Conservation (phyloP, 2,113 vertebrate genomes). For the Numenius arquata region DNA sequence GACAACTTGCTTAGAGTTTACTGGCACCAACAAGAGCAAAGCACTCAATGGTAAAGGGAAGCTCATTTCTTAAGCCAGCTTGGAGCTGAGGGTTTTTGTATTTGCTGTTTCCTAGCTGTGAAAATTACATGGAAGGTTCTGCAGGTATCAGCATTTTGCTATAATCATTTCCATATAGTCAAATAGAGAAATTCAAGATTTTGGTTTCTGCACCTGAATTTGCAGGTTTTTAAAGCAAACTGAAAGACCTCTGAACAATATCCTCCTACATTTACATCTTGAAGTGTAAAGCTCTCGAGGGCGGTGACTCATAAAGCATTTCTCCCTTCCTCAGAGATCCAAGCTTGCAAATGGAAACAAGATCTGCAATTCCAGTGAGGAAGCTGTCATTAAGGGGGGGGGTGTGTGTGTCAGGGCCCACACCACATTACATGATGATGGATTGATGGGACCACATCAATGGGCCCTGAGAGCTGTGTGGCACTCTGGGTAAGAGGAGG, state of each 20-base stretch:
- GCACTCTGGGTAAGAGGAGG: background rate
- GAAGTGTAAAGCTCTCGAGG: conserved; percentile 45
- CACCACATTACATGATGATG: background rate
- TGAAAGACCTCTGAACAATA: conserved; percentile 37
- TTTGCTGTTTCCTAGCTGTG: conserved; percentile 59
- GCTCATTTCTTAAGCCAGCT: conserved; percentile 32
- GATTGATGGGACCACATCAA: conserved; percentile 50
- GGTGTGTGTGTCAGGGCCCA: background rate
- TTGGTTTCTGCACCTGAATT: conserved; percentile 39
- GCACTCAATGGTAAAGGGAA: conserved; percentile 47
- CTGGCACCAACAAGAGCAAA: conserved; percentile 57
- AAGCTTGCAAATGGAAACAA: conserved; percentile 48
- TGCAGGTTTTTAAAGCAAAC: conserved; percentile 44
- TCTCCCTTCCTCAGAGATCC: conserved; percentile 46
- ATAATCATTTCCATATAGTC: conserved; percentile 66
- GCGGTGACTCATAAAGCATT: conserved; percentile 54
- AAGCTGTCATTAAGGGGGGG: background rate
- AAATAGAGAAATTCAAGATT: conserved; percentile 39
- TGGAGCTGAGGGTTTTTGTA: conserved; percentile 23
- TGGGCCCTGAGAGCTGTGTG: background rate
- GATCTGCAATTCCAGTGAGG: conserved; percentile 8
- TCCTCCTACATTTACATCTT: conserved; percentile 36
- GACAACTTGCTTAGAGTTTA: conserved; percentile 61
- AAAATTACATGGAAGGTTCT: conserved; percentile 64
- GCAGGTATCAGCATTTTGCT: conserved; percentile 66